Base-by-base conservation (phyloP, 2,888 invertebrate genomes). In the Nowickia ferox region DNA sequence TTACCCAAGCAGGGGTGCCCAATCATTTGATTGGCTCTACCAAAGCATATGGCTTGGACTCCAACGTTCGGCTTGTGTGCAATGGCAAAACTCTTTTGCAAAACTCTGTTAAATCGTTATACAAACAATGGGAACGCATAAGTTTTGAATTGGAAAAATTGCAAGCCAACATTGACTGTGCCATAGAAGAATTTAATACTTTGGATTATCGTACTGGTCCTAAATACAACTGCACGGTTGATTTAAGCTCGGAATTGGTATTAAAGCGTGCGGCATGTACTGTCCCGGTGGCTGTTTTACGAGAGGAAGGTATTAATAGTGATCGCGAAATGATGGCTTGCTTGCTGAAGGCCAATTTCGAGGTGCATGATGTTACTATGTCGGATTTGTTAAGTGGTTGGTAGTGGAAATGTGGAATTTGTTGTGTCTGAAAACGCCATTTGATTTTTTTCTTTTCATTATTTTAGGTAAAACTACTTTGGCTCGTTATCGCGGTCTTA, bases 251-350 rank as follows among this genome's bases (percentile, higher is more conserved):
- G 8, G 94, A 96, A 84, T 90, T 93, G 0, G 92, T 93, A 81
- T 92, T 93, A 1, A 88, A 90, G 38, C 77, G 82, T 8, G 84
- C 87, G 5, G 87, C 88, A 0, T 93, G 93, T 55, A 94, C 94
- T 0, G 93, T 95, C n/a, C 93, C 93, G 82, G 97, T 99, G 0
- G 99, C 98, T 9, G 97, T 99, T 1, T 93, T 99, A 63, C 94
- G 99, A 57, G 99, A 99, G 93, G 99, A 99, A 94, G 99, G 95
- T 92, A 92, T 92, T 42, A 99, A 99, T 90, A 98, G 99, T 30
- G 99, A 99, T 90, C 94, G 99, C 53, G 99, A 99, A 94, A 99
- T 99, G 99, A 97, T 98, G 19, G 97, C 98, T 0, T 95, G 97
- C 0, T 94, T 99, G 66, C 94, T 96, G 89, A 95, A 96, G 94